Evolutionary conservation across 2,113 vertebrate genomes (phyloP).

Genomic region (Leucoraja erinaceus): DNA sequence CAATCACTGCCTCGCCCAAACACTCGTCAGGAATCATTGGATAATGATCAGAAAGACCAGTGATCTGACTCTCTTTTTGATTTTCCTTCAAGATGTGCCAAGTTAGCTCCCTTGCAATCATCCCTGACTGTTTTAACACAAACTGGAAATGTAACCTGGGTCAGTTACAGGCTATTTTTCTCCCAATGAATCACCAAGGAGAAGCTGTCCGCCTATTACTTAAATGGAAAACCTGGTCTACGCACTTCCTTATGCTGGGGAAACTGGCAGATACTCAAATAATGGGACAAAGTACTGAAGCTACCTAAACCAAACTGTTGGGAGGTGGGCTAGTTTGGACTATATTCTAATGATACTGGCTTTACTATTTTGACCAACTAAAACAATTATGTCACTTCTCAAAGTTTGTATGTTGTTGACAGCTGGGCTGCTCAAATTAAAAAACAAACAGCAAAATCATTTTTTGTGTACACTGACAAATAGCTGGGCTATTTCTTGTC

Average conservation of each 20-base stretch:
- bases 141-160: neutral
- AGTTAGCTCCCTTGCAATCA: neutral
- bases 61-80: neutral
- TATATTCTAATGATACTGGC: neutral
- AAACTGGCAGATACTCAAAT: neutral
- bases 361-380: neutral
- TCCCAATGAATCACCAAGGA: neutral
- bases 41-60: neutral
- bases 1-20: neutral
- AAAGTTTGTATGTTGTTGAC: neutral
- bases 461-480: neutral
- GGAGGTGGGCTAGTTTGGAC: neutral
- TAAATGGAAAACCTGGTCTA: neutral
- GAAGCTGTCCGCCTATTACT: neutral
- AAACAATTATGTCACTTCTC: neutral
- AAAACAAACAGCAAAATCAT: neutral
- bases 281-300: neutral
- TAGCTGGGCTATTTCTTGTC: conserved; percentile 6
- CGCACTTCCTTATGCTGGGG: neutral
- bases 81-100: neutral
- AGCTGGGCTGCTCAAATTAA: neutral
- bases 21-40: neutral
- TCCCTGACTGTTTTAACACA: neutral
- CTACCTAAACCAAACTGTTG: neutral
- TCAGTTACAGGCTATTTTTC: neutral